These are phyloP conservation scores for Drosophila kepulauana DNA, from an alignment of 1,140 invertebrate species.

Conservation along the genomic window DNA sequence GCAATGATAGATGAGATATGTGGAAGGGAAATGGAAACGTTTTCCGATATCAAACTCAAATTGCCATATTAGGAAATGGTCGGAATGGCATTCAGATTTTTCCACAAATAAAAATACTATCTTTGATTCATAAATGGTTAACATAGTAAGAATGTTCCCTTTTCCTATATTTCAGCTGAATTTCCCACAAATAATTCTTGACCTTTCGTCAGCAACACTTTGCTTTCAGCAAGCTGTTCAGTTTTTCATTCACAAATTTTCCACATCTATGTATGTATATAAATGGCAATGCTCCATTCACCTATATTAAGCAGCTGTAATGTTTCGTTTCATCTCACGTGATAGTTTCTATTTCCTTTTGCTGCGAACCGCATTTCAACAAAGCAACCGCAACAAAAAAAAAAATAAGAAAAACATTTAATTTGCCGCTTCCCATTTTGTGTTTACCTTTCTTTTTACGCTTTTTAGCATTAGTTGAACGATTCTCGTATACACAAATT, in stretches of 20 bases:
- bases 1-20: constrained; percentile 2
- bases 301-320: background rate
- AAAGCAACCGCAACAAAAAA: background rate
- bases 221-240: constrained; percentile 1
- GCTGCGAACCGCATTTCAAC: constrained; percentile 38
- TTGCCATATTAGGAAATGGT: background rate
- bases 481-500: constrained; percentile 56
- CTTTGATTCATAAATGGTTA: too few species aligned
- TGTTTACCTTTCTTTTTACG: constrained; percentile 36
- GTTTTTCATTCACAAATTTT: constrained; percentile 18
- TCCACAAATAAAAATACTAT: too few species aligned
- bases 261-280: background rate
- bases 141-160: too few species aligned
- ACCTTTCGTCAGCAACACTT: background rate
- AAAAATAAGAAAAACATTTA: constrained; percentile 10
- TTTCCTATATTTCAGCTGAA: too few species aligned
- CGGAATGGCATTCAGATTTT: background rate
- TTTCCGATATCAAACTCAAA: background rate
- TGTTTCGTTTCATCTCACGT: constrained; percentile 38
- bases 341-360: constrained; percentile 42
- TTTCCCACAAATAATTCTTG: too few species aligned
- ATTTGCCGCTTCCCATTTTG: constrained; percentile 29
- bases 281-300: constrained; percentile 21
- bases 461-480: constrained; percentile 45
- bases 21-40: background rate